Evolutionary conservation across 2,888 invertebrate genomes (phyloP).

Genomic region (Catocala sponsa): DNA sequence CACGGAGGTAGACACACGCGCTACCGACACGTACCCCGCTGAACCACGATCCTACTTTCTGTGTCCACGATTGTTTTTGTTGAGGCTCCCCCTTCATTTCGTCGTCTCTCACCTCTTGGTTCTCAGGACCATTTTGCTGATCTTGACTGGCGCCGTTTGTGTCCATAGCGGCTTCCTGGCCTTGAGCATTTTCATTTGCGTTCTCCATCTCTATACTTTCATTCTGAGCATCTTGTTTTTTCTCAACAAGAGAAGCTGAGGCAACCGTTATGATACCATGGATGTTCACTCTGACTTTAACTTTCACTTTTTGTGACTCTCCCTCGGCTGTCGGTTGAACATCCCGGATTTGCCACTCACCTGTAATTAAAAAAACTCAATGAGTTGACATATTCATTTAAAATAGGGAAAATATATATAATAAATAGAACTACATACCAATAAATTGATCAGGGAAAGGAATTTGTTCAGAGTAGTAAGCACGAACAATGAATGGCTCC

Average conservation of each 20-base stretch:
- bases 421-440: conserved; percentile 86
- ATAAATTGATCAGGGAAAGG: conserved; percentile 93
- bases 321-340: conserved; percentile 96
- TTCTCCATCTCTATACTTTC: conserved; percentile 82
- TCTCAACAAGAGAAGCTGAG: conserved; percentile 94
- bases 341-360: conserved; percentile 93
- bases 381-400: conserved; percentile 1
- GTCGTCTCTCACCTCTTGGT: conserved; percentile 86
- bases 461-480: conserved; percentile 93
- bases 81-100: conserved; percentile 79
- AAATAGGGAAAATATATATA: background rate
- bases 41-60: conserved; percentile 91
- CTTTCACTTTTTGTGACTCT: conserved; percentile 97
- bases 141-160: conserved; percentile 84
- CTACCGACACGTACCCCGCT: conserved; percentile 90
- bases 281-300: conserved; percentile 97
- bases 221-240: conserved; percentile 87
- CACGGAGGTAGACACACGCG: conserved; percentile 74
- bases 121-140: conserved; percentile 77
- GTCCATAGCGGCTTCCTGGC: conserved; percentile 80
- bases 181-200: conserved; percentile 78
- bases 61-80: conserved; percentile 90
- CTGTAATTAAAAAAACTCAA: conserved; percentile 69
- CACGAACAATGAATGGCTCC: conserved; percentile 95
- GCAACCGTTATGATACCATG: conserved; percentile 97